Conservation (phyloP, 2,797 vertebrate species). For the Xerus rutilus region DNA sequence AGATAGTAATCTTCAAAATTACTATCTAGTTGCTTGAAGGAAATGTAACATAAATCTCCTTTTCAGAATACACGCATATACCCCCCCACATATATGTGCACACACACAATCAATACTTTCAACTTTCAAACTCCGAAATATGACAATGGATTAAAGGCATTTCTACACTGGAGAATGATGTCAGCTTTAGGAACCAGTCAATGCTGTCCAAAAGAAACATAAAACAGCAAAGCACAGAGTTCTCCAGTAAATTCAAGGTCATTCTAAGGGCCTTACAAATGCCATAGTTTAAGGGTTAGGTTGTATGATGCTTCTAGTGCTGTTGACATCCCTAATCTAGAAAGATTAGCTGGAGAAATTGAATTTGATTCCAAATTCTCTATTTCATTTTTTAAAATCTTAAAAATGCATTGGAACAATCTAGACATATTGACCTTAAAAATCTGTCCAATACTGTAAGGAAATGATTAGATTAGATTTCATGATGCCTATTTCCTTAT, state of each 20-base stretch:
- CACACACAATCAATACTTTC: constrained; percentile 21
- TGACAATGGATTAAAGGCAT: constrained; percentile 17
- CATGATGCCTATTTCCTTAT: neutral
- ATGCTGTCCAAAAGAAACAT: constrained; percentile 4
- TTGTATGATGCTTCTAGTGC: constrained; percentile 33
- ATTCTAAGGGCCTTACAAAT: constrained; percentile 44
- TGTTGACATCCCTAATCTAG: neutral
- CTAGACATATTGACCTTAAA: constrained; percentile 49
- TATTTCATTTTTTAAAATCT: neutral
- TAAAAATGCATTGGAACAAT: neutral
- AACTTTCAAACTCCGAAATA: neutral
- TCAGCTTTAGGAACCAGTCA: neutral
- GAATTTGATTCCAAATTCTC: constrained; percentile 46
- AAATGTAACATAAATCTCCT: constrained; percentile 42
- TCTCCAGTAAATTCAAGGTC: constrained; percentile 41
- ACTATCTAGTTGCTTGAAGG: constrained; percentile 1
- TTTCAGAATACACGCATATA: neutral
- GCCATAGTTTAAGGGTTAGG: constrained; percentile 41
- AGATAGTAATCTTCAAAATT: constrained; percentile 51
- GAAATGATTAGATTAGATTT: constrained; percentile 1
- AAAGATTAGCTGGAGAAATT: constrained; percentile 21
- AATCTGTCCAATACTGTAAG: constrained; percentile 34
- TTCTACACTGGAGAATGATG: constrained; percentile 42
- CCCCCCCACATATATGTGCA: neutral
- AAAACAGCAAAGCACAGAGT: constrained; percentile 49